Base-by-base conservation (phyloP, 2,797 vertebrate genomes). In the Hoplostethus mediterraneus region DNA sequence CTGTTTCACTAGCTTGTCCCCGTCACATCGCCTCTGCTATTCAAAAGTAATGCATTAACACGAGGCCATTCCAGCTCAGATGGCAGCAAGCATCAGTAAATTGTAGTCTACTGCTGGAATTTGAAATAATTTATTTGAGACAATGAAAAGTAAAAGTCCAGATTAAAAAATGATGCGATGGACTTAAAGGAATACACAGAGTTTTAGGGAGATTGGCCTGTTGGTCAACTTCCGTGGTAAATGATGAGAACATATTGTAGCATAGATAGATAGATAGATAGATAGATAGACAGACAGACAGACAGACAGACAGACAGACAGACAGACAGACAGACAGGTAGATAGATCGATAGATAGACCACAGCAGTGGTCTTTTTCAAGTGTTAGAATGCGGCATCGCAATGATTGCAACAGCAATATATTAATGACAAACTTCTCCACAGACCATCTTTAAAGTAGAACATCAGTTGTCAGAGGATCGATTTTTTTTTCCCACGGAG, bases 1-100 rank as follows among this genome's bases (percentile, higher is more conserved):
- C 12, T 12, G 36, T 66, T 52, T 54, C 42, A 54, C 17, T 53
- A 25, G 3, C 40, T 21, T 53, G 21, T 63, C 5, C n/a, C 38
- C 30, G 55, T 63, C 67, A 47, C 49, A 56, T 71, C 63, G 36
- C 63, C 30, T 12, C 16, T 51, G 3, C 55, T 5, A 40, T 40
- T 40, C 38, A 40, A 8, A 40, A 40, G 38, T 11, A 40, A 11
- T 40, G 10, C 51, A 28, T 7, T 45, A 16, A 56, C 2, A 13
- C 21, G n/a, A 53, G 9, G 49, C 16, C 17, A 28, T 45, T 5
- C 6, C 5, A 44, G 42, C 42, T 45, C 55, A 28, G n/a, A 71
- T 54, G 49, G 42, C 51, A 30, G 47, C 52, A 67, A 0, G 47
- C 2, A 40, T 40, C 10, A 11, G 38, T 40, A 4, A 52, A 63